These are phyloP conservation scores for Lithobius niger DNA, from an alignment of 1,140 invertebrate genomes.

Conservation along the genomic window DNA sequence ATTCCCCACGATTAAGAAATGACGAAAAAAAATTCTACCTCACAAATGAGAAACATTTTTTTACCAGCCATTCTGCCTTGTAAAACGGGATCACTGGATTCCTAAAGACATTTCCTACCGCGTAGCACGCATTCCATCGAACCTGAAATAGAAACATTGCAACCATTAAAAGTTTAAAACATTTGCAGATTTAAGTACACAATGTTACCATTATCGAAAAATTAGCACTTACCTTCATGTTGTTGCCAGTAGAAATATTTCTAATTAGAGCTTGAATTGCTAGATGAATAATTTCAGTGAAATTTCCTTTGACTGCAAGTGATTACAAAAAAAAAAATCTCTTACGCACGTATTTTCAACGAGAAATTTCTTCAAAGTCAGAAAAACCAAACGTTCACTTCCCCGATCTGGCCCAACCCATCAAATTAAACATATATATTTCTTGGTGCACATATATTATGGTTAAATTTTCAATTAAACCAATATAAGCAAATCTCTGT, in stretches of 20 bases:
- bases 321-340: too few relatives aligned
- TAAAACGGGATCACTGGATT: conserved; percentile 44
- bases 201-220: background rate
- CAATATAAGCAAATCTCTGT: too few relatives aligned
- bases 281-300: conserved; percentile 31
- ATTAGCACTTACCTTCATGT: conserved; percentile 51
- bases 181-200: background rate
- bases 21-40: background rate
- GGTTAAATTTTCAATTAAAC: too few relatives aligned
- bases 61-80: conserved; percentile 39
- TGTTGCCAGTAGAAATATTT: conserved; percentile 47
- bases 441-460: too few relatives aligned
- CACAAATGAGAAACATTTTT: too few relatives aligned
- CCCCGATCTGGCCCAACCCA: too few relatives aligned
- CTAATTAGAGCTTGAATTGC: conserved; percentile 46
- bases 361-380: too few relatives aligned
- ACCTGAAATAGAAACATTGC: conserved; percentile 34
- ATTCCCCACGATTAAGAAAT: background rate
- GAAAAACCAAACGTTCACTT: too few relatives aligned
- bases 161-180: conserved; percentile 7
- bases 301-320: background rate
- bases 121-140: conserved; percentile 81
- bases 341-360: too few relatives aligned
- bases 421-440: too few relatives aligned
- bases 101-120: conserved; percentile 58